Conservation (phyloP, 2,888 invertebrate genomes). For the Nemurella pictetii region DNA sequence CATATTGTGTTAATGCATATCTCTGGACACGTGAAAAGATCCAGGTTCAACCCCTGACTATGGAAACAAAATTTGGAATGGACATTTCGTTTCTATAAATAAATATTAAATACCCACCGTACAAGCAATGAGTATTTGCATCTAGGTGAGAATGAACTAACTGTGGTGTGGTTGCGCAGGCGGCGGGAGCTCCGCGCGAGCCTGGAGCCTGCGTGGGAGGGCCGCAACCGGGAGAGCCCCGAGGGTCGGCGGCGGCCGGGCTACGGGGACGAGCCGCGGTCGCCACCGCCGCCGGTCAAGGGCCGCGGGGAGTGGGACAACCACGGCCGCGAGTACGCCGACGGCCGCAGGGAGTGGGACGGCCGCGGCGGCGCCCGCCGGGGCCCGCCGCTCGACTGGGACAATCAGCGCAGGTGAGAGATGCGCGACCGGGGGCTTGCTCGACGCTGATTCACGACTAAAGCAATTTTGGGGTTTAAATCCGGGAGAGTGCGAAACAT, state of each 20-base stretch:
- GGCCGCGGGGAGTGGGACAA: slow-evolving; percentile 42
- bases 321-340: slow-evolving; percentile 41
- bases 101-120: too few relatives aligned
- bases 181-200: slow-evolving; percentile 37
- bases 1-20: too few relatives aligned
- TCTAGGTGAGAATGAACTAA: too few relatives aligned
- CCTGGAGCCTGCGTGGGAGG: slow-evolving; percentile 40
- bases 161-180: not conserved
- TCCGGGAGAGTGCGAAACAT: too few relatives aligned
- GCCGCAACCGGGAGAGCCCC: slow-evolving; percentile 42
- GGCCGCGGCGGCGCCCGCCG: slow-evolving; percentile 40
- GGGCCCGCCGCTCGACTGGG: slow-evolving; percentile 40
- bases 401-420: slow-evolving; percentile 31
- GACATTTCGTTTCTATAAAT: too few relatives aligned
- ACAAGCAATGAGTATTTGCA: too few relatives aligned
- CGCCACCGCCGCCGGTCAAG: slow-evolving; percentile 36
- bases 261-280: slow-evolving; percentile 30
- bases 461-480: too few relatives aligned
- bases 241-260: slow-evolving; percentile 45
- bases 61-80: too few relatives aligned
- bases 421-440: too few relatives aligned
- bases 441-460: too few relatives aligned
- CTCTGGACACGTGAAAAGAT: too few relatives aligned
- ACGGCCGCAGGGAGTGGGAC: slow-evolving; percentile 43
- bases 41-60: too few relatives aligned